phyloP scores from a whole-genome alignment of 2,113 vertebrate species.

The Tichodroma muraria region DNA sequence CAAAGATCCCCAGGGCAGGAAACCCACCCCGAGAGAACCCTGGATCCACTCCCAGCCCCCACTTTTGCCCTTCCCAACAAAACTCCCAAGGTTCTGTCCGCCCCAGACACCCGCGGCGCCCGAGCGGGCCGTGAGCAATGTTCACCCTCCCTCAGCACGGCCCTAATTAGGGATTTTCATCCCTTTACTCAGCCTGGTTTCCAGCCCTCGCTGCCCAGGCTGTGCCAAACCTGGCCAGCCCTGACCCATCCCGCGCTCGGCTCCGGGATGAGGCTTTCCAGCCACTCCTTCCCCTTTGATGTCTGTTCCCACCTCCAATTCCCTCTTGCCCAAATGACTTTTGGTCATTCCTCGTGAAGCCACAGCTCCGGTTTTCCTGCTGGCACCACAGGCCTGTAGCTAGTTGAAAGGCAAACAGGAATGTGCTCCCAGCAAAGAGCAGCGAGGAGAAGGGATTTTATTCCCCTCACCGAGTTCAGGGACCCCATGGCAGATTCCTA shows the following conservation, averaged over 20 bases:
- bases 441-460: background rate
- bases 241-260: background rate
- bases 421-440: background rate
- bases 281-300: slow-evolving; percentile 37
- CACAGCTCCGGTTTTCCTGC: background rate
- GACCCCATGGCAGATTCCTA: background rate
- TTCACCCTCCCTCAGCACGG: background rate
- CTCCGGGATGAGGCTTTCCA: background rate
- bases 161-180: background rate
- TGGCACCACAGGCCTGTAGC: background rate
- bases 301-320: background rate
- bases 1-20: background rate
- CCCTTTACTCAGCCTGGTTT: background rate
- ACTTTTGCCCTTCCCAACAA: accelerated
- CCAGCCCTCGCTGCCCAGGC: background rate
- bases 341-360: background rate
- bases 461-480: background rate
- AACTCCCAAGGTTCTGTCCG: accelerated
- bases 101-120: accelerated
- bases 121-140: background rate
- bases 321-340: background rate
- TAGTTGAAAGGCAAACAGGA: background rate
- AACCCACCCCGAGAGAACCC: accelerated
- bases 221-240: background rate
- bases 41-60: accelerated